These are phyloP conservation scores for Semicossyphus pulcher DNA, from an alignment of 2,113 vertebrate species.

Conservation along the genomic window DNA sequence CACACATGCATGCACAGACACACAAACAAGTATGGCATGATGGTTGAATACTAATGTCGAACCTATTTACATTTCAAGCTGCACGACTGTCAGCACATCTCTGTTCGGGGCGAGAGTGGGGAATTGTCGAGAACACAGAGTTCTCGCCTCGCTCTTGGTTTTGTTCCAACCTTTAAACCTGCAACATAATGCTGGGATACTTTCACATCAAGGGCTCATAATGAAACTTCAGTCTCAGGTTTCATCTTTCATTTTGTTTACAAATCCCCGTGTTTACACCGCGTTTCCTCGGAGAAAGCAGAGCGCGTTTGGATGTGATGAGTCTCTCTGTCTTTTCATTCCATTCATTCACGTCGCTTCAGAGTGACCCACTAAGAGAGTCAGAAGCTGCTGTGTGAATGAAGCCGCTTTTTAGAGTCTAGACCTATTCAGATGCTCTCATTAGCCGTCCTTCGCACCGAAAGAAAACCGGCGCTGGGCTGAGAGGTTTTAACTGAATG, in stretches of 20 bases:
- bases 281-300: not conserved
- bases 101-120: conserved; percentile 50
- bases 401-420: conserved; percentile 37
- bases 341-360: no score
- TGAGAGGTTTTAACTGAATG: not conserved
- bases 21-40: conserved; percentile 44
- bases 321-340: not conserved
- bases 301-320: not conserved
- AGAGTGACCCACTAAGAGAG: conserved; percentile 24
- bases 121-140: conserved; percentile 62
- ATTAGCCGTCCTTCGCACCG: conserved; percentile 12
- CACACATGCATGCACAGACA: conserved; percentile 49
- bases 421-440: conserved; percentile 43
- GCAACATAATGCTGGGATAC: conserved; percentile 36
- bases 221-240: conserved; percentile 38
- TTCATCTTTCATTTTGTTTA: conserved; percentile 64
- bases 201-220: conserved; percentile 38
- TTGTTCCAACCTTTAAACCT: conserved; percentile 56
- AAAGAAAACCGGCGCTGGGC: conserved; percentile 24
- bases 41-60: conserved; percentile 69
- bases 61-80: conserved; percentile 76
- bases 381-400: conserved; percentile 19
- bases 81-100: conserved; percentile 62
- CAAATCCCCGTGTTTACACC: conserved; percentile 44
- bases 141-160: conserved; percentile 46